A percentile compares a stretch with the other conserved stretches of the same genome.
These are phyloP conservation scores for Willisornis vidua DNA, from an alignment of 2,113 vertebrate species.

Conservation along the genomic window DNA sequence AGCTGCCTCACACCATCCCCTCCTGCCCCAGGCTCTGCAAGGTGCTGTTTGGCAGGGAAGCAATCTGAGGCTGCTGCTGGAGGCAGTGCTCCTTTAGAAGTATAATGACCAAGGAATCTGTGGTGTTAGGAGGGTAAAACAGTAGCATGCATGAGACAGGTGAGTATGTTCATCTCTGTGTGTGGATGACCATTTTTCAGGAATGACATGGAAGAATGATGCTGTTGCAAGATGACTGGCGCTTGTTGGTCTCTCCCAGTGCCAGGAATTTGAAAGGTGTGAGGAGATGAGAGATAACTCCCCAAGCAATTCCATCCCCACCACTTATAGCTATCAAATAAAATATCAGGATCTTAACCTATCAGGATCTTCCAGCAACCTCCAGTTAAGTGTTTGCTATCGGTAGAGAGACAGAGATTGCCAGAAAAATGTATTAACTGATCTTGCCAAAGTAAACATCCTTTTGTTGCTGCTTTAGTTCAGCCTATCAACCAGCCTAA, in stretches of 20 bases:
- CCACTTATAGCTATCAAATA: neutral
- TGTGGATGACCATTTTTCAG: neutral
- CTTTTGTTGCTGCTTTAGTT: neutral
- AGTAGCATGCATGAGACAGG: neutral
- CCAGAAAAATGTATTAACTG: neutral
- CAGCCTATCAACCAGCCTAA: neutral
- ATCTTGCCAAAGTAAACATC: neutral
- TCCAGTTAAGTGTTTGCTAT: neutral
- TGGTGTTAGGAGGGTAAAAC: neutral
- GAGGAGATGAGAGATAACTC: neutral
- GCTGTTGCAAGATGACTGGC: neutral
- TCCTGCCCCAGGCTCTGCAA: neutral
- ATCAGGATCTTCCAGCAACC: neutral
- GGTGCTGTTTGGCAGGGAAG: neutral
- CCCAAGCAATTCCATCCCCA: neutral
- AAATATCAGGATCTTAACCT: neutral
- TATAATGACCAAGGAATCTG: neutral
- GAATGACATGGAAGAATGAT: neutral
- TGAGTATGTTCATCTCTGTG: fast-evolving
- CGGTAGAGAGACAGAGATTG: neutral
- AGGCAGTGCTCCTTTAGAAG: neutral
- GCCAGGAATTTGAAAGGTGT: neutral
- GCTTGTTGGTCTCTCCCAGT: neutral
- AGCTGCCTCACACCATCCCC: neutral
- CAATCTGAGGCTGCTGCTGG: neutral